phyloP scores from a whole-genome alignment of 2,888 invertebrate species.

The Arge pagana region DNA sequence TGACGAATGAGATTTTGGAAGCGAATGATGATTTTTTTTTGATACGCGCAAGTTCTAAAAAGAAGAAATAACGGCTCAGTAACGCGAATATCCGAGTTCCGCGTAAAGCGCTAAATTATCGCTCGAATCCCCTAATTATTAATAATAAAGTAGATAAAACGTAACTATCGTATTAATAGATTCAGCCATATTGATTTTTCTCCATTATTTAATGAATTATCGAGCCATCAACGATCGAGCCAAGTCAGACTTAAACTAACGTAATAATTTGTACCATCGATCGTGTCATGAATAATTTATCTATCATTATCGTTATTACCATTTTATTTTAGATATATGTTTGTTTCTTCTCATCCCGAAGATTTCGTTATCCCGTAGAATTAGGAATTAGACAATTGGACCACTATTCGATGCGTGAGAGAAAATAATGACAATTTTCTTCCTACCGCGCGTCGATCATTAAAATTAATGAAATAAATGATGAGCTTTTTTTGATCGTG shows the following conservation, averaged over 20 bases:
- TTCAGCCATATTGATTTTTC: slow-evolving; percentile 10
- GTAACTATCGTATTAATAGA: background rate
- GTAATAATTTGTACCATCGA: slow-evolving; percentile 16
- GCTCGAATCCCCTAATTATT: background rate
- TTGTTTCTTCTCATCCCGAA: too few relatives aligned
- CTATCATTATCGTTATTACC: background rate
- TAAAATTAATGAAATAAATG: too few relatives aligned
- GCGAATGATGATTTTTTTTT: too few relatives aligned
- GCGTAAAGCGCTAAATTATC: too few relatives aligned
- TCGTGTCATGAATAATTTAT: too few relatives aligned
- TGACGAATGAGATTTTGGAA: too few relatives aligned
- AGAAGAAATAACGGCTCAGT: too few relatives aligned
- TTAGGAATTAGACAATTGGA: slow-evolving; percentile 17
- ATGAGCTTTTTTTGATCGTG: background rate
- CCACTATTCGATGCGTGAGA: slow-evolving; percentile 6
- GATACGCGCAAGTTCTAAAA: too few relatives aligned
- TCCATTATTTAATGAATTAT: background rate
- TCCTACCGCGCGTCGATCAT: too few relatives aligned
- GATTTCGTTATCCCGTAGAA: too few relatives aligned
- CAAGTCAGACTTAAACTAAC: background rate
- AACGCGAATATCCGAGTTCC: too few relatives aligned
- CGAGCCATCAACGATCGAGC: background rate
- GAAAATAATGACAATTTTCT: too few relatives aligned
- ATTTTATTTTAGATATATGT: background rate
- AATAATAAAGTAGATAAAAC: background rate